A percentile compares a stretch with the other conserved stretches of the same genome.
Evolutionary conservation across 2,888 invertebrate genomes (phyloP).

Genomic region (Acanthoscelides obtectus): DNA sequence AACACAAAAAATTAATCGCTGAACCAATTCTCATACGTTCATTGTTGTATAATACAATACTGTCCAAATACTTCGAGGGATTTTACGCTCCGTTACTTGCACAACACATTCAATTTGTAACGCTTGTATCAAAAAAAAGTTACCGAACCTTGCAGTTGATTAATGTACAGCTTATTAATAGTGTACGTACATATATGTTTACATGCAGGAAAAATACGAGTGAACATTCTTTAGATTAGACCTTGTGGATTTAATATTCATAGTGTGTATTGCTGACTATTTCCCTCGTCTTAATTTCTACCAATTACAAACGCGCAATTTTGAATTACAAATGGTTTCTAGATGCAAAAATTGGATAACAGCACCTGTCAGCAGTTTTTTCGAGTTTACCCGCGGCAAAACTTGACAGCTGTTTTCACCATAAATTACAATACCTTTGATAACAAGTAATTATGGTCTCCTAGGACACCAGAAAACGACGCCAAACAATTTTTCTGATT

Average conservation of each 20-base stretch:
- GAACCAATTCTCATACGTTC: not conserved
- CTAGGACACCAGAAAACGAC: no score
- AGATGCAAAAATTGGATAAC: no score
- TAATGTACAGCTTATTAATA: not conserved
- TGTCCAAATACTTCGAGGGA: not conserved
- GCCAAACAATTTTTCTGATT: no score
- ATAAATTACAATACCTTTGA: no score
- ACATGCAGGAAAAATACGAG: not conserved
- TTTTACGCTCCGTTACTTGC: not conserved
- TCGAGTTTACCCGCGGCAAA: no score
- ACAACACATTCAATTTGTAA: not conserved
- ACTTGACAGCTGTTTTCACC: no score
- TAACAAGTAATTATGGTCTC: no score
- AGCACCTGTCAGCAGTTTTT: no score
- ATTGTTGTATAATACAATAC: not conserved
- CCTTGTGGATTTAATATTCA: not conserved
- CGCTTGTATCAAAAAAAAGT: not conserved
- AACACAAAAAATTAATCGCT: not conserved
- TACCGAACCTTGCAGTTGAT: not conserved
- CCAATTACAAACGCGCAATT: no score
- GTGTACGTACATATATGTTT: not conserved
- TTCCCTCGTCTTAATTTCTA: no score
- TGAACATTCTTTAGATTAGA: not conserved
- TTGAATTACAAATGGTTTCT: no score
- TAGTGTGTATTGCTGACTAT: no score